Base-by-base conservation (phyloP, 1,140 invertebrate genomes). In the Yoshiicerus persimilis region DNA sequence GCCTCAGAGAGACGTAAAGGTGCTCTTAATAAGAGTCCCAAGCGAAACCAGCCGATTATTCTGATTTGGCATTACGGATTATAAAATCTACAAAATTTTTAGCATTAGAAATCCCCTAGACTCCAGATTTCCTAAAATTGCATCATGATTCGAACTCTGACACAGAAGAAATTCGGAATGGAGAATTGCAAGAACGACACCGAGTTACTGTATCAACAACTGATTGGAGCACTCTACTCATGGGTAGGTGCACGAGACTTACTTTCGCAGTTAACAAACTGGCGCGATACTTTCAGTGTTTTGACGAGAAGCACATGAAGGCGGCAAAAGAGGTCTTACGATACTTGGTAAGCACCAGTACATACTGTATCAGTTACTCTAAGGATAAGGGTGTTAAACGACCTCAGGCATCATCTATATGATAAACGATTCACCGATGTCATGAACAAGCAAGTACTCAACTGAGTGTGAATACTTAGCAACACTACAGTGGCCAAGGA, bases 201-300 rank as follows among this genome's bases (percentile, higher is more conserved):
- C 0, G 32, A 2, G 4, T 62, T 86, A 88, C 91, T 36, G 92
- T 90, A 92, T 90, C 89, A 91, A 87, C 56, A 93, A 90, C 11
- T 90, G 27, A 27, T 88, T 6, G 87, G 87, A 36, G 39, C 88
- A 1, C 77, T 90, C 66, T 90, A 13, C 89, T 84, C 38, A 20
- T 90, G 3, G 27, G 64, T 13, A 47, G 88, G 23, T 85, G 88
- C 38, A 90, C 88, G 0, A 62, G 90, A 34, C 88, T 90, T 27
- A 34, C 92, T 2, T 93, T 90, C 91, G 91, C 92, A 32, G 92
- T 94, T 0, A 92, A 91, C 88, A 91, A 91, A 38, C 32, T 89
- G 2, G 62, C 87, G 0, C 5, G 87, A n/a, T 90, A 84, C 38
- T 80, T 88, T 16, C 25, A 25, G 4, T 30, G 39, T 25, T 86